phyloP scores from a whole-genome alignment of 1,140 invertebrate species.

The Coenobita brevimanus region DNA sequence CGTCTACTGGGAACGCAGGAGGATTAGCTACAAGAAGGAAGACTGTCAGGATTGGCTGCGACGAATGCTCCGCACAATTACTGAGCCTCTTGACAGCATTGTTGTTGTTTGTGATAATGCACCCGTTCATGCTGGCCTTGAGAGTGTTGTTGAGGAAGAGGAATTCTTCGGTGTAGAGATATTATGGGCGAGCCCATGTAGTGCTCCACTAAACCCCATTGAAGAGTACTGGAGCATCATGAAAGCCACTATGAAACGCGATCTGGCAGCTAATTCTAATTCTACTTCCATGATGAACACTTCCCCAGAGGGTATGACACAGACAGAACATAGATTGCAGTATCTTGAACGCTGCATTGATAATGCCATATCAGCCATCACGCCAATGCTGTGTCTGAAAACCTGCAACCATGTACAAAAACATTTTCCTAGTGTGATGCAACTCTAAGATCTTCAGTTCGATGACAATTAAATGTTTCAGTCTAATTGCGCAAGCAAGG shows the following conservation, averaged over 20 bases:
- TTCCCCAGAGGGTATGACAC: constrained; percentile 12
- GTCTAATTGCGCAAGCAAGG: background rate
- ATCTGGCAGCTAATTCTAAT: constrained; percentile 4
- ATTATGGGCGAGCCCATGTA: constrained; percentile 13
- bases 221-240: constrained; percentile 33
- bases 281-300: constrained; percentile 4
- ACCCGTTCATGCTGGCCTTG: constrained; percentile 25
- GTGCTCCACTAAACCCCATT: constrained; percentile 28
- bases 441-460: constrained; percentile 9
- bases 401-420: constrained; percentile 5
- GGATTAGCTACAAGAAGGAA: constrained; percentile 21
- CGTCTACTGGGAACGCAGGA: constrained; percentile 20
- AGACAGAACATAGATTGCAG: constrained; percentile 21
- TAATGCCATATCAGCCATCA: constrained; percentile 12
- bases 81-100: background rate
- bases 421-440: constrained; percentile 25
- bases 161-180: constrained; percentile 11
- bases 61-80: constrained; percentile 28
- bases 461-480: constrained; percentile 20
- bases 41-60: constrained; percentile 15
- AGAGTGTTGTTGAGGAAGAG: constrained; percentile 13
- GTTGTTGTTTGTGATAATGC: constrained; percentile 33
- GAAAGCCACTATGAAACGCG: constrained; percentile 38
- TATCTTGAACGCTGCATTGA: constrained; percentile 48
- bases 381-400: too few relatives aligned